Base-by-base conservation (phyloP, 2,797 vertebrate genomes). In the Galaxias olidus region DNA sequence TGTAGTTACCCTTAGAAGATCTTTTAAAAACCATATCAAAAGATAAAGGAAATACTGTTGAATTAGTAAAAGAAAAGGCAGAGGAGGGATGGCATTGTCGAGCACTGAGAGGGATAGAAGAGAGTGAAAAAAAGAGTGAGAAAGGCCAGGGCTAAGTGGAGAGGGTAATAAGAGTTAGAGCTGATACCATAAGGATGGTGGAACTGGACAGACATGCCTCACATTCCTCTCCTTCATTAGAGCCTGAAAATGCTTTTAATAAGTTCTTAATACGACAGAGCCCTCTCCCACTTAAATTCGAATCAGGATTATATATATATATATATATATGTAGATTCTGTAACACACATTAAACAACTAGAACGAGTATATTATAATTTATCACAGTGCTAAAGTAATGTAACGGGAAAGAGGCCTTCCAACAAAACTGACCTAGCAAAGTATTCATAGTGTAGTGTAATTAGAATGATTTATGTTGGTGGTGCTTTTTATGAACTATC, bases 171-270 rank as follows among this genome's bases (percentile, higher is more conserved):
- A 73, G 70, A 59, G 78, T 76, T 81, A 67, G 65, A 79, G 69
- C 70, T 85, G 86, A 89, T 84, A 86, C 74, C 69, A 60, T 68
- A 77, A 68, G 79, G 82, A 83, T 77, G 85, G 66, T 83, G 88
- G 80, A 88, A 66, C 82, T 81, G 75, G 79, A 71, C 81, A 84
- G 82, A 87, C 92, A 87, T 95, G 84, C 86, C 90, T 94, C 84
- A 85, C 89, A 97, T 96, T 96, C 94, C 93, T 93, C 75, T 75
- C 84, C 88, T 92, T 89, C 93, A 94, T 76, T 89, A 84, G 86
- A 91, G 92, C 92, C 84, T 91, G 84, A 92, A 92, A 93, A 91
- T 91, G 86, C 81, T 82, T 87, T 80, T 91, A 90, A 90, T 88
- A 89, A 84, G 84, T 71, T 45, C 66, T 80, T 82, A 79, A 87